phyloP scores from a whole-genome alignment of 2,113 vertebrate species.

The Ovibos moschatus region DNA sequence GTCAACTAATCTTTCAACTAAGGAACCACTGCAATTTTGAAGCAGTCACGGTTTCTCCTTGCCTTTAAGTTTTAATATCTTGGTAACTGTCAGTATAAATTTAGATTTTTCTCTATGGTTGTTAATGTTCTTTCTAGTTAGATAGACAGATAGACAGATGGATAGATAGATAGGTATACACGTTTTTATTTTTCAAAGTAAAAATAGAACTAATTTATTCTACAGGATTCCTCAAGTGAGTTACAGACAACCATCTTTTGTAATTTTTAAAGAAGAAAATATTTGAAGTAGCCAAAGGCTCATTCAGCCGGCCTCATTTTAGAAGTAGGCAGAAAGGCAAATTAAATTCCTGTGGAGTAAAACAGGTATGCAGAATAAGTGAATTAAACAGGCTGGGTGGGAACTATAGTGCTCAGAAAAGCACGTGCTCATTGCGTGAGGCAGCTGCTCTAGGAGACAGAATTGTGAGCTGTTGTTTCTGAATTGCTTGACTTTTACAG shows the following conservation, averaged over 20 bases:
- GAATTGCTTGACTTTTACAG: neutral
- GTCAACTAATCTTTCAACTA: neutral
- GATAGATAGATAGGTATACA: neutral
- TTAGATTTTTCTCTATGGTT: neutral
- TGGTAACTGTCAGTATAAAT: conserved; percentile 22
- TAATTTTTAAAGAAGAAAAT: conserved; percentile 37
- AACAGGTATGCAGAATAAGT: neutral
- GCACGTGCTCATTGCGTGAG: neutral
- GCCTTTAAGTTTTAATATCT: neutral
- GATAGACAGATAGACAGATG: neutral
- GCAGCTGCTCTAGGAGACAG: neutral
- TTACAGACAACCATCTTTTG: neutral
- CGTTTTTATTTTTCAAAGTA: neutral
- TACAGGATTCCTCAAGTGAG: neutral
- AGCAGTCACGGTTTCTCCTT: neutral
- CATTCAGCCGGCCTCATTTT: neutral
- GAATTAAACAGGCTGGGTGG: neutral
- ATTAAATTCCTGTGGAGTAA: neutral
- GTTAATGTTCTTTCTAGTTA: neutral
- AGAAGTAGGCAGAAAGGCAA: neutral
- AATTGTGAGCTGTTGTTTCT: neutral
- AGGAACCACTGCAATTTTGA: neutral
- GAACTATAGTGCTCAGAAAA: neutral
- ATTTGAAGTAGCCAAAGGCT: neutral
- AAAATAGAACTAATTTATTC: conserved; percentile 15